Conservation (phyloP, 2,113 vertebrate species). For the Emydura subglobosa region DNA sequence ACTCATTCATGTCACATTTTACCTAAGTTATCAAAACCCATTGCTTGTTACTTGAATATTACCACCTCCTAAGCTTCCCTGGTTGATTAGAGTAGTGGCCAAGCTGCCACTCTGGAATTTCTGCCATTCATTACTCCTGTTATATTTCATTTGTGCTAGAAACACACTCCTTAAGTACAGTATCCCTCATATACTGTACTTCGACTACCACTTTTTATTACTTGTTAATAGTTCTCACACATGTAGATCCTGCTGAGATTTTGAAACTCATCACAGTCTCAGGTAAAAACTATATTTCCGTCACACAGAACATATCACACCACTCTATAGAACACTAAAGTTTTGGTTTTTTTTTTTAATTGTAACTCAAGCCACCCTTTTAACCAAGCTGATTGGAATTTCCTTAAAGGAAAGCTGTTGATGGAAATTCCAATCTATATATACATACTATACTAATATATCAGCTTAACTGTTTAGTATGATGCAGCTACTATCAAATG, state of each 20-base stretch:
- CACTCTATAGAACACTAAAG: not conserved
- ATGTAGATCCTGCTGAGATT: not conserved
- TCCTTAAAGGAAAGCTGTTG: not conserved
- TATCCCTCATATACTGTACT: not conserved
- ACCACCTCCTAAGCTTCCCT: not conserved
- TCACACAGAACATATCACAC: not conserved
- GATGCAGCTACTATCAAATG: not conserved
- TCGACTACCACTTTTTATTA: not conserved
- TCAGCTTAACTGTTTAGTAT: not conserved
- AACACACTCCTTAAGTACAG: not conserved
- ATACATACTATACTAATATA: too few relatives aligned
- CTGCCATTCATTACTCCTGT: not conserved
- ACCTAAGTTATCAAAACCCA: not conserved
- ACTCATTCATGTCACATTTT: not conserved
- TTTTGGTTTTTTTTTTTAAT: not conserved
- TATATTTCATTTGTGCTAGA: not conserved
- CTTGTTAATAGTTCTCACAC: not conserved
- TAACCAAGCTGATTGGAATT: not conserved
- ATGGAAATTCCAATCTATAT: too few relatives aligned
- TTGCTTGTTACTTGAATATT: not conserved
- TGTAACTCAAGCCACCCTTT: not conserved
- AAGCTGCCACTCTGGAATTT: not conserved
- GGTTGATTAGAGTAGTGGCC: not conserved
- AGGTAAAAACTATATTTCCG: not conserved
- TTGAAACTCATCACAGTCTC: not conserved